A percentile compares a stretch with the other conserved stretches of the same genome.
These are phyloP conservation scores for Prenolepis imparis DNA, from an alignment of 2,888 invertebrate genomes.

Conservation along the genomic window DNA sequence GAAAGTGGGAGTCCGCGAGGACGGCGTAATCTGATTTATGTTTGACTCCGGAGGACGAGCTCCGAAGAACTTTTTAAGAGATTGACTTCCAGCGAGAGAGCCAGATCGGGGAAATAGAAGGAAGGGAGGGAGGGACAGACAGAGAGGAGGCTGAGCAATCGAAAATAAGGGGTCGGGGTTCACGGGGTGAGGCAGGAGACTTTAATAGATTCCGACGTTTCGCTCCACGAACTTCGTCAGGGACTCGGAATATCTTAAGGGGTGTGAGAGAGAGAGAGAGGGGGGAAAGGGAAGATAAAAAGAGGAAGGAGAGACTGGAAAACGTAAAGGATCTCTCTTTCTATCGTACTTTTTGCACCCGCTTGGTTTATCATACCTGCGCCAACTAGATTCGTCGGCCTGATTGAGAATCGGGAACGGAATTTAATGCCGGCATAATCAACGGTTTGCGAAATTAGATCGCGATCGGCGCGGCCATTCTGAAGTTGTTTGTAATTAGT, in stretches of 20 bases:
- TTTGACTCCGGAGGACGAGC: slow-evolving; percentile 78
- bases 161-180: slow-evolving; percentile 73
- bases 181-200: slow-evolving; percentile 63
- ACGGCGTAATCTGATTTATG: slow-evolving; percentile 84
- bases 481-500: slow-evolving; percentile 33
- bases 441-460: slow-evolving; percentile 52
- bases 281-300: neutral
- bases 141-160: slow-evolving; percentile 69
- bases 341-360: slow-evolving; percentile 40
- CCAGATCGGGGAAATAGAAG: slow-evolving; percentile 46
- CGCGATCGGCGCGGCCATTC: slow-evolving; percentile 29
- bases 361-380: slow-evolving; percentile 22
- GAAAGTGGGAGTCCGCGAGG: slow-evolving; percentile 50
- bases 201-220: slow-evolving; percentile 81
- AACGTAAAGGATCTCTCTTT: slow-evolving; percentile 2
- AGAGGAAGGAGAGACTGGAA: neutral
- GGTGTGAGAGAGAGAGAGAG: no score
- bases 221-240: slow-evolving; percentile 66
- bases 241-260: slow-evolving; percentile 60
- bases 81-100: slow-evolving; percentile 79
- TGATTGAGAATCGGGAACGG: slow-evolving; percentile 36
- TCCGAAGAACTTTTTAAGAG: slow-evolving; percentile 82
- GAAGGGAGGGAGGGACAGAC: neutral
- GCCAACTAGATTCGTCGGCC: slow-evolving; percentile 28
- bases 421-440: slow-evolving; percentile 48